A percentile compares a stretch with the other conserved stretches of the same genome.
These are phyloP conservation scores for Helicoverpa zea DNA, from an alignment of 1,140 invertebrate species.

Conservation along the genomic window DNA sequence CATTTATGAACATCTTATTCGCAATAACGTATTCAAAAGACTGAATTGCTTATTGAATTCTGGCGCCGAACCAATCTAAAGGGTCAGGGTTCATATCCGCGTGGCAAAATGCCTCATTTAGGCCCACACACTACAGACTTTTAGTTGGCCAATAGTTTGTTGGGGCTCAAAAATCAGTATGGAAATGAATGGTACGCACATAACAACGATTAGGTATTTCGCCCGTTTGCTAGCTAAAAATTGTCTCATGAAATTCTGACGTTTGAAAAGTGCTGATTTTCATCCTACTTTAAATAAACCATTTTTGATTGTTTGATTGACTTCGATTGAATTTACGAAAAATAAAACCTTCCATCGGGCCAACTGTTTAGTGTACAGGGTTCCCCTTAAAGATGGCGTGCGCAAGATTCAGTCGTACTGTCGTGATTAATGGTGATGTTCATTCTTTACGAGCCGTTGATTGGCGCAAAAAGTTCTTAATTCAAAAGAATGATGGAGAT, in stretches of 20 bases:
- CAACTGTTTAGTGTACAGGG: too few species aligned
- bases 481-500: constrained; percentile 6
- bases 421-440: constrained; percentile 18
- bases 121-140: neutral
- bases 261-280: too few species aligned
- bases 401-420: neutral
- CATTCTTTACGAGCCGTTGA: constrained; percentile 15
- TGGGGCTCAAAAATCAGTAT: too few species aligned
- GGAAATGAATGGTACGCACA: too few species aligned
- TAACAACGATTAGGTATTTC: too few species aligned
- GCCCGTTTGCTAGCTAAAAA: too few species aligned
- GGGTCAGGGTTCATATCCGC: constrained; percentile 29
- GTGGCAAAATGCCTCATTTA: constrained; percentile 18
- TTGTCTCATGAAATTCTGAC: too few species aligned
- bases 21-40: constrained; percentile 35
- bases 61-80: constrained; percentile 40
- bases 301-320: too few species aligned
- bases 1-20: constrained; percentile 10
- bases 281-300: too few species aligned
- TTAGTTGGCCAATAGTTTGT: too few species aligned
- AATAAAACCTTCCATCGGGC: too few species aligned
- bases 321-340: too few species aligned
- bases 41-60: constrained; percentile 36
- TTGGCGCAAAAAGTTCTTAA: constrained; percentile 20
- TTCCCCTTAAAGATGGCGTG: constrained; percentile 4